A percentile compares a stretch with the other conserved stretches of the same genome.
Evolutionary conservation across 2,113 vertebrate species (phyloP).

Genomic region (Nematolebias whitei): DNA sequence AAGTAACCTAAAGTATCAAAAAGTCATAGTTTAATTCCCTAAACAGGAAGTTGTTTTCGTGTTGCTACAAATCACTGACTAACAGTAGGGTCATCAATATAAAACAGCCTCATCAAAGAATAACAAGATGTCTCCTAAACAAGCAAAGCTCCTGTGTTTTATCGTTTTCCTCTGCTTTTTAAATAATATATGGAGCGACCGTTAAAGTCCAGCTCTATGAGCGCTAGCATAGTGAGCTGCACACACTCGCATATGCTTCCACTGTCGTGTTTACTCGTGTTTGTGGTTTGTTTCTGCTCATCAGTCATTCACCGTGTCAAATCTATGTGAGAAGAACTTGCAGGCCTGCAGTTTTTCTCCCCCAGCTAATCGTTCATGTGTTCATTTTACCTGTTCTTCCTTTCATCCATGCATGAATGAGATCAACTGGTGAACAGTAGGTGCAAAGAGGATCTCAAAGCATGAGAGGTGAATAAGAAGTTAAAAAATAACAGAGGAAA

Average conservation of each 20-base stretch:
- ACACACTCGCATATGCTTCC: conserved; percentile 29
- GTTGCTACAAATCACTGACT: conserved; percentile 67
- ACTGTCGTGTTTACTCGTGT: conserved; percentile 55
- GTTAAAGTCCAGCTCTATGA: conserved; percentile 39
- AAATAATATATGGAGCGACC: conserved; percentile 64
- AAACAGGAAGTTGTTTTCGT: conserved; percentile 50
- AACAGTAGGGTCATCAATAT: conserved; percentile 70
- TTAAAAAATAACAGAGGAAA: not conserved
- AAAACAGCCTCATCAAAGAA: conserved; percentile 65
- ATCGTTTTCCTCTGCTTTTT: conserved; percentile 45
- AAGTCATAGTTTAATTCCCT: conserved; percentile 38
- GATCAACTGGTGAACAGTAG: conserved; percentile 42
- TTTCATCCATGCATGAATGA: conserved; percentile 63
- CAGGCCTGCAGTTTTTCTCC: conserved; percentile 74
- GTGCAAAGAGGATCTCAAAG: conserved; percentile 16
- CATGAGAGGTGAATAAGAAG: conserved; percentile 10
- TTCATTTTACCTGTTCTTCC: conserved; percentile 50
- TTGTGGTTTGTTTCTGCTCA: conserved; percentile 55
- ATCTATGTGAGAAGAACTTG: conserved; percentile 73
- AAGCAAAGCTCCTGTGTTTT: conserved; percentile 54
- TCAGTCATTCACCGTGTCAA: conserved; percentile 76
- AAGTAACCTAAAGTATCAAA: conserved; percentile 37
- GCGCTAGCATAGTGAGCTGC: conserved; percentile 35
- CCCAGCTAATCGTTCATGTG: conserved; percentile 54
- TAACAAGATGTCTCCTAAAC: conserved; percentile 54